Evolutionary conservation across 2,113 vertebrate genomes (phyloP), one percentile per base, ranked within the genome.

Genomic region (Chaetura pelagica): DNA sequence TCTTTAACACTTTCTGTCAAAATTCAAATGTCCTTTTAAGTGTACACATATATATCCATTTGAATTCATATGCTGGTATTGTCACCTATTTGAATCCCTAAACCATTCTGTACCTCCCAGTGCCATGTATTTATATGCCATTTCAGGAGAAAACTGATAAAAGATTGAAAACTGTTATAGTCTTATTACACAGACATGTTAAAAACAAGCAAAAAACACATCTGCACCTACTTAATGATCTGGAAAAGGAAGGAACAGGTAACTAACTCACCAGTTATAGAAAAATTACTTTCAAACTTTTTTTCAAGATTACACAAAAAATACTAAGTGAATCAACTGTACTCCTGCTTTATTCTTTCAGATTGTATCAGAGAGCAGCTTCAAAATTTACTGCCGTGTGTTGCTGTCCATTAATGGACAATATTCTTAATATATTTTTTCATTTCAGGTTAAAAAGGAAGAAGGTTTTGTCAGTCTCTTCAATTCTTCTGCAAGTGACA

Each of bases 381-480:
- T 90, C 90, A 30, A 68, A 90, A 93, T 93, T 93, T 88, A 90
- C 73, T 84, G 52, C 76, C 55, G 58, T 71, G 62, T 88, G 84
- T 72, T 86, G 63, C 72, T 87, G 78, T 81, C 84, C 81, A 84
- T 91, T 95, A 94, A 76, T 1, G 1, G 69, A 87, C 62, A 82
- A 90, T 62, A 87, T 82, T 93, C 94, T 93, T 94, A 86, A 92
- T 81, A 77, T 49, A 38, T 86, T 84, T 94, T 96, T 96, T 97
- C 93, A 93, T 94, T 93, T 87, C 76, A 58, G 34, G 71, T 83
- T 94, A 89, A 93, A 95, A 88, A 79, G 58, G 78, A 72, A 87
- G 84, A 67, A 51, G 74, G 66, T 82, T 94, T 94, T 91, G 86
- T 95, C 94, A 90, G 87, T 52, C 79, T 84, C 69, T 78, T 85